Percentiles rank a stretch among this genome's conserved stretches.
Evolutionary conservation across 2,888 invertebrate genomes (phyloP).

Genomic region (Hartigia nigra): DNA sequence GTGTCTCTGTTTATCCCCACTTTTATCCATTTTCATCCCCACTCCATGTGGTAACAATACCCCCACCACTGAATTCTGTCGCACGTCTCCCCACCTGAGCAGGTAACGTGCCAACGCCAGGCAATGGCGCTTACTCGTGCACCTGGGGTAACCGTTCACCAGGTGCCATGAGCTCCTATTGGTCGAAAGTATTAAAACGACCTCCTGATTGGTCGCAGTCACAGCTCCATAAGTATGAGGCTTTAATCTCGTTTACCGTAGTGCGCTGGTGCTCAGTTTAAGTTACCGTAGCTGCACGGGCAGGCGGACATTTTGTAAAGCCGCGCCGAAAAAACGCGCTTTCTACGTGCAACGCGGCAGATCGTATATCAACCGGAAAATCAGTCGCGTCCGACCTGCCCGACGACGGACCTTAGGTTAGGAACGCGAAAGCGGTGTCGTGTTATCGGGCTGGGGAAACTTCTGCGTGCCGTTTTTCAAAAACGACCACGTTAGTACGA

Average conservation of each 20-base stretch:
- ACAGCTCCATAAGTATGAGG: slow-evolving; percentile 30
- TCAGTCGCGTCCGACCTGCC: slow-evolving; percentile 1
- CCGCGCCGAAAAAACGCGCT: slow-evolving; percentile 8
- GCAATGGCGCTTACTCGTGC: slow-evolving; percentile 56
- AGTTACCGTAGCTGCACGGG: slow-evolving; percentile 59
- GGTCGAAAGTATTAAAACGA: slow-evolving; percentile 14
- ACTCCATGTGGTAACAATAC: background rate
- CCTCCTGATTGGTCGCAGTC: slow-evolving; percentile 34
- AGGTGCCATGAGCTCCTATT: slow-evolving; percentile 37
- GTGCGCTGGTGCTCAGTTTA: slow-evolving; percentile 58
- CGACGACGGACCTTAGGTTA: background rate
- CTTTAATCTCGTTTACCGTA: slow-evolving; percentile 63
- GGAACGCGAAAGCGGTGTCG: background rate
- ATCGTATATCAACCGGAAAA: background rate
- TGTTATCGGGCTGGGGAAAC: background rate
- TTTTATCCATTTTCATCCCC: slow-evolving; percentile 15
- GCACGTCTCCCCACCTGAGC: slow-evolving; percentile 19
- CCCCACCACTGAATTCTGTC: slow-evolving; percentile 2
- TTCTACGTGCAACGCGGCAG: background rate
- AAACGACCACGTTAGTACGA: background rate
- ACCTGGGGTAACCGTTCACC: slow-evolving; percentile 53
- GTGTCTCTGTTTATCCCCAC: slow-evolving; percentile 10
- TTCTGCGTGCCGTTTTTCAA: slow-evolving; percentile 2
- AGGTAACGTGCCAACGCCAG: slow-evolving; percentile 45
- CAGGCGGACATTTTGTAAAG: slow-evolving; percentile 48